phyloP scores from a whole-genome alignment of 2,113 vertebrate genomes.

The Gambusia affinis region DNA sequence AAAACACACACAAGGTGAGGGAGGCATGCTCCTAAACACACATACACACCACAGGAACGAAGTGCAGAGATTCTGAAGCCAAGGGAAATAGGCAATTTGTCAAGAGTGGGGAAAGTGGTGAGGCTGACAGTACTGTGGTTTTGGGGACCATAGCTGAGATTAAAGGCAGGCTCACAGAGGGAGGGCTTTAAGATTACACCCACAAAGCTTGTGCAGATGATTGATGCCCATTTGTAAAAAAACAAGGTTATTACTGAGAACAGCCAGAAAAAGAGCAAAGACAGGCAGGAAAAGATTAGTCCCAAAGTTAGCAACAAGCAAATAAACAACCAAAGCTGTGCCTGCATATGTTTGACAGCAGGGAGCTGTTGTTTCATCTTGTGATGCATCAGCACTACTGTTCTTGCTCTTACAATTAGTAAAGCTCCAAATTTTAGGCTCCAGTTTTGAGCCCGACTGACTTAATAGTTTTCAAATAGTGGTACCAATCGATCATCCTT shows the following conservation, averaged over 20 bases:
- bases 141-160: conserved; percentile 74
- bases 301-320: conserved; percentile 66
- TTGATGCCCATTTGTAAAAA: conserved; percentile 77
- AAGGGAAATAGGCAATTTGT: conserved; percentile 79
- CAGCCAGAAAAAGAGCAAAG: conserved; percentile 51
- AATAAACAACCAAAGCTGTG: conserved; percentile 55
- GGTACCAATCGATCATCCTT: too few species aligned
- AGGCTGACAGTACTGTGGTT: conserved; percentile 66
- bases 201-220: conserved; percentile 69
- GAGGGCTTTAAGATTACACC: conserved; percentile 79
- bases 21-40: conserved; percentile 16
- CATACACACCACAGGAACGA: conserved; percentile 27
- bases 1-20: conserved; percentile 24
- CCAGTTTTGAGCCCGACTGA: not conserved
- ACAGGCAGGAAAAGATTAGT: conserved; percentile 59
- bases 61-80: conserved; percentile 68
- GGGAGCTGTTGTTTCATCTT: conserved; percentile 29
- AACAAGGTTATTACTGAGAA: conserved; percentile 73
- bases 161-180: conserved; percentile 70
- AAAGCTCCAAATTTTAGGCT: not conserved
- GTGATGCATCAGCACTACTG: not conserved
- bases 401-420: conserved; percentile 7
- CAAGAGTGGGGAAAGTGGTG: conserved; percentile 71
- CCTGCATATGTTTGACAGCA: conserved; percentile 29
- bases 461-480: not conserved